Base-by-base conservation (phyloP, 2,113 vertebrate species). In the Murina feae region DNA sequence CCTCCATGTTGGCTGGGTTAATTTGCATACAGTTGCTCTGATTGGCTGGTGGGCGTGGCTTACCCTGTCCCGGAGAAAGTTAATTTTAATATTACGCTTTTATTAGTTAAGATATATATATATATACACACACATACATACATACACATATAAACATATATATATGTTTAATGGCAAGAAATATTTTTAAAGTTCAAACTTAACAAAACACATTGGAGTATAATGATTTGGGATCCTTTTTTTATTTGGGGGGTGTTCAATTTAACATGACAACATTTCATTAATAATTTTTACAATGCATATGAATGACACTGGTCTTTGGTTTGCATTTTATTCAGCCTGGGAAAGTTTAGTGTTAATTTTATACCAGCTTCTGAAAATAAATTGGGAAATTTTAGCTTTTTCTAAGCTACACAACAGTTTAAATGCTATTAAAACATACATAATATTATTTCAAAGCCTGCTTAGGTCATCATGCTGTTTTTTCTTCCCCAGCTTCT, bases 281-380 rank as follows among this genome's bases (percentile, higher is more conserved):
- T 55, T 92, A 93, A 93, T 49, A 60, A 81, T 49, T 51, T 80
- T 81, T 91, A n/a, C 42, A 80, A 49, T 74, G 63, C 55, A 66
- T 49, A 80, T 47, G 8, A 86, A 47, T 55, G 23, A 72, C 30
- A 47, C 11, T 37, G 53, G 35, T 69, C 35, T 69, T 65, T 58
- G 39, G 13, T 84, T 44, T 74, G 32, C 32, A 80, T 94, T 94
- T 90, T 63, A 90, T 79, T 94, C 88, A 74, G 47, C 35, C 28
- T 78, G 39, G 14, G 51, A 60, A 76, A n/a, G 7, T 51, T 37
- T 71, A 30, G n/a, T 42, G 18, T 81, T 11, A 28, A 91, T 8
- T 55, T 72, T 71, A 89, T 42, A 16, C 20, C 74, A 66, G 4
- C 47, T 65, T 83, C n/a, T 76, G 30, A 78, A 84, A 93, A 74